These are phyloP conservation scores for Lysiphlebus fabarum DNA, from an alignment of 1,140 invertebrate species.

Conservation along the genomic window DNA sequence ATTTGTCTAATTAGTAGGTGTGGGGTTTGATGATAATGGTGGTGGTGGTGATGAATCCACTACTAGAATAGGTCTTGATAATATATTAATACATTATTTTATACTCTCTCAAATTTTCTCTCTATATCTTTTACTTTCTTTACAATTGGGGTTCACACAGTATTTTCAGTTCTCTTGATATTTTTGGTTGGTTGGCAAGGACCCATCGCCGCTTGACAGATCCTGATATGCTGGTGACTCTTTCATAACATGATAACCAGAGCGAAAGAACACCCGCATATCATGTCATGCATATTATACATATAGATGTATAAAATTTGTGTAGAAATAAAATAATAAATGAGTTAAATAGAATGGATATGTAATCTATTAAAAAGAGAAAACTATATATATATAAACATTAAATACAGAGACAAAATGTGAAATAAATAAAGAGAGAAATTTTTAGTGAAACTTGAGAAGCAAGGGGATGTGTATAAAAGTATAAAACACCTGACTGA, in stretches of 20 bases:
- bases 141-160: constrained; percentile 4
- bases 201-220: constrained; percentile 8
- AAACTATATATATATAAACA: too few relatives aligned
- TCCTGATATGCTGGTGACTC: constrained; percentile 8
- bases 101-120: constrained; percentile 12
- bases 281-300: neutral
- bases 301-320: too few relatives aligned
- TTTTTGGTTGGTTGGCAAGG: constrained; percentile 12
- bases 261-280: constrained; percentile 14
- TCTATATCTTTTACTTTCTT: constrained; percentile 3
- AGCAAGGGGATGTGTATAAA: constrained; percentile 12
- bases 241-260: constrained; percentile 2
- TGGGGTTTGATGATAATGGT: constrained; percentile 29
- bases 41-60: constrained; percentile 24
- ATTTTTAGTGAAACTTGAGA: constrained; percentile 16
- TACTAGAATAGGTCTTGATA: constrained; percentile 24
- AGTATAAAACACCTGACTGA: constrained; percentile 55
- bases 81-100: constrained; percentile 14
- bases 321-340: too few relatives aligned
- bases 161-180: constrained; percentile 14
- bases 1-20: constrained; percentile 54
- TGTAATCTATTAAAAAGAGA: too few relatives aligned
- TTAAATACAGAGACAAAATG: too few relatives aligned
- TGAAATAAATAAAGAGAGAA: too few relatives aligned
- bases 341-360: too few relatives aligned